A percentile compares a stretch with the other conserved stretches of the same genome.
phyloP scores from a whole-genome alignment of 2,797 vertebrate species.

The Coregonus ussuriensis region DNA sequence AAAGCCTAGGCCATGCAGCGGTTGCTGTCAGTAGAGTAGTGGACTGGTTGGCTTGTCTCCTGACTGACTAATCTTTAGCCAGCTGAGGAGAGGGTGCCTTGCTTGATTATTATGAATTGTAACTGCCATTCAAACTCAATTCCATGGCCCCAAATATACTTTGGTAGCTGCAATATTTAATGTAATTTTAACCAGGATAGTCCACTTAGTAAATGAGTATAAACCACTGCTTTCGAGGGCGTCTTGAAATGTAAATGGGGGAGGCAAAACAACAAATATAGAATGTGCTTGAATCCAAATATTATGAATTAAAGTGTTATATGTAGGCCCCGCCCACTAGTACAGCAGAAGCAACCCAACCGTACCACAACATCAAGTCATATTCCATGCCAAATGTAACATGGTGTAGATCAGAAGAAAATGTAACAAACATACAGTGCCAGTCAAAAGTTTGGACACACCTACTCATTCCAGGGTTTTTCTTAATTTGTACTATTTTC shows the following conservation, averaged over 20 bases:
- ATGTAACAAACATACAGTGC: background rate
- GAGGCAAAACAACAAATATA: too few species aligned
- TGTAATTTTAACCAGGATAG: background rate
- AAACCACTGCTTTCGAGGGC: too few species aligned
- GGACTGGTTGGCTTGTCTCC: conserved; percentile 24
- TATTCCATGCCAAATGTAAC: background rate
- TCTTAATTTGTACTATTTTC: too few species aligned
- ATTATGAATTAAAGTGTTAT: background rate
- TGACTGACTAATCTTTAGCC: conserved; percentile 28
- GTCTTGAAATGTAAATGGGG: too few species aligned
- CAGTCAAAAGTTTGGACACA: too few species aligned
- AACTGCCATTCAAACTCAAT: background rate
- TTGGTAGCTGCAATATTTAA: background rate
- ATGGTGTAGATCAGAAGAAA: background rate
- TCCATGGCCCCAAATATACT: background rate
- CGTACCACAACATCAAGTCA: background rate
- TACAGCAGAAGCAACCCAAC: background rate
- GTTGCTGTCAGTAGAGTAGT: conserved; percentile 62
- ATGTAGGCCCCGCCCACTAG: background rate
- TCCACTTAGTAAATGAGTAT: background rate
- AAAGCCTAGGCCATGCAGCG: conserved; percentile 61
- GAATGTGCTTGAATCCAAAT: too few species aligned
- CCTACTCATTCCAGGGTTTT: too few species aligned
- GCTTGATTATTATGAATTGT: background rate
- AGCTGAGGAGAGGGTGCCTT: background rate